phyloP scores from a whole-genome alignment of 1,140 invertebrate genomes.

The Alviniconcha marisindica region DNA sequence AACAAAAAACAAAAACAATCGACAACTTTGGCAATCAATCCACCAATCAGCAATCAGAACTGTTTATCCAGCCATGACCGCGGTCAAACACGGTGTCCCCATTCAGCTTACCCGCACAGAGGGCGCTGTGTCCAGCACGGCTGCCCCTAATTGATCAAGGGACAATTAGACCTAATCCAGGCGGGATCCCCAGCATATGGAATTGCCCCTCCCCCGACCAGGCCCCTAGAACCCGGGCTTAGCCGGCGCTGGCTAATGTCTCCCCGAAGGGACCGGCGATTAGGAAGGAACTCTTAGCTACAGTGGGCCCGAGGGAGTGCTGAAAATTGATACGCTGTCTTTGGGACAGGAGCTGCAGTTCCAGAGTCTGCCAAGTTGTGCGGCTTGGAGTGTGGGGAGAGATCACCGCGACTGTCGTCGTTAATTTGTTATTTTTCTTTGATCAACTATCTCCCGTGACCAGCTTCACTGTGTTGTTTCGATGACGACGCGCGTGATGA shows the following conservation, averaged over 20 bases:
- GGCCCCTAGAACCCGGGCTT: neutral
- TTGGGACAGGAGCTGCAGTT: neutral
- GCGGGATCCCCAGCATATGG: slow-evolving; percentile 18
- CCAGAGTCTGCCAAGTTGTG: too few relatives aligned
- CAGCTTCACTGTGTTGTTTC: too few relatives aligned
- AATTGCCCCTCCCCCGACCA: neutral
- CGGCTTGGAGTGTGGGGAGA: neutral
- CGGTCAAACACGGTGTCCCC: neutral
- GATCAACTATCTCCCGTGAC: neutral
- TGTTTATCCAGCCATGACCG: neutral
- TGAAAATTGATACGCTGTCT: slow-evolving; percentile 19
- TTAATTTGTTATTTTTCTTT: neutral
- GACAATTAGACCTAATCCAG: neutral
- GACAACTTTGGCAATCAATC: too few relatives aligned
- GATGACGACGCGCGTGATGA: too few relatives aligned
- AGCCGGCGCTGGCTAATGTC: neutral
- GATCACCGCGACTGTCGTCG: neutral
- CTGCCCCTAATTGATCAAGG: neutral
- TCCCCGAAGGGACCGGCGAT: neutral
- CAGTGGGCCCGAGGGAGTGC: neutral
- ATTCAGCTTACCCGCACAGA: neutral
- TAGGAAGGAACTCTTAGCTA: neutral
- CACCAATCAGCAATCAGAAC: neutral
- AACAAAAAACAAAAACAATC: neutral
- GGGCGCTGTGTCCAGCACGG: too few relatives aligned